Conservation (phyloP, 1,140 invertebrate species). For the Heliconius hermathena region DNA sequence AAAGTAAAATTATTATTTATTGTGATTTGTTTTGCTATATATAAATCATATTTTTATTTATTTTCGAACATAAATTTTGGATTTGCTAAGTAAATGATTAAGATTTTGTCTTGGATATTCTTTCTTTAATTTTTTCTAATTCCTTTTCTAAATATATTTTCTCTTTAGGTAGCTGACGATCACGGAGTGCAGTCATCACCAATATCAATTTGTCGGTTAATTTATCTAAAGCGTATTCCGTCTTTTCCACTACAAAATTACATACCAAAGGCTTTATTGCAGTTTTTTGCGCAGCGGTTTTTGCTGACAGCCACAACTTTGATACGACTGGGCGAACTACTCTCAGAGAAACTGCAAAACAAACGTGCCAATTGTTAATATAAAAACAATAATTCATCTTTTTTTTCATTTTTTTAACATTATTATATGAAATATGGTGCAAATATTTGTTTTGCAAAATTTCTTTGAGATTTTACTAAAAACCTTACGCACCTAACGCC, state of each 20-base stretch:
- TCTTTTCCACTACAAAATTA: constrained; percentile 54
- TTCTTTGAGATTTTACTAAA: constrained; percentile 44
- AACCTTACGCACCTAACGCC: constrained; percentile 52
- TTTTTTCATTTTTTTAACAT: neutral
- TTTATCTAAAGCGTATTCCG: constrained; percentile 48
- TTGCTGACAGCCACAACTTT: constrained; percentile 57
- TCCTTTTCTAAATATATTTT: constrained; percentile 61
- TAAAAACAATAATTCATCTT: neutral
- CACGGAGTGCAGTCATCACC: constrained; percentile 52
- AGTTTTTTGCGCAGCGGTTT: constrained; percentile 49
- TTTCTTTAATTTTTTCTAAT: constrained; percentile 52
- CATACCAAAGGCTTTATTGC: constrained; percentile 54
- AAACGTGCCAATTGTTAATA: constrained; percentile 31
- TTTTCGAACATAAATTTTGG: neutral
- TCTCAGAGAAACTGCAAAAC: constrained; percentile 73
- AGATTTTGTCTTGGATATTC: constrained; percentile 25
- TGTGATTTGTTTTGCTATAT: neutral
- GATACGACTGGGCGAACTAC: constrained; percentile 56
- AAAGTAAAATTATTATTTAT: neutral
- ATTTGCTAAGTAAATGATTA: constrained; percentile 11
- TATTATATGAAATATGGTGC: neutral
- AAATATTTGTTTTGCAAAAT: constrained; percentile 60
- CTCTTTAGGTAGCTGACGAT: constrained; percentile 56
- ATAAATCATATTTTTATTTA: constrained; percentile 2
- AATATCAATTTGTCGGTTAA: constrained; percentile 34